These are phyloP conservation scores for Balaenoptera acutorostrata DNA, from an alignment of 2,113 vertebrate species.

Conservation along the genomic window DNA sequence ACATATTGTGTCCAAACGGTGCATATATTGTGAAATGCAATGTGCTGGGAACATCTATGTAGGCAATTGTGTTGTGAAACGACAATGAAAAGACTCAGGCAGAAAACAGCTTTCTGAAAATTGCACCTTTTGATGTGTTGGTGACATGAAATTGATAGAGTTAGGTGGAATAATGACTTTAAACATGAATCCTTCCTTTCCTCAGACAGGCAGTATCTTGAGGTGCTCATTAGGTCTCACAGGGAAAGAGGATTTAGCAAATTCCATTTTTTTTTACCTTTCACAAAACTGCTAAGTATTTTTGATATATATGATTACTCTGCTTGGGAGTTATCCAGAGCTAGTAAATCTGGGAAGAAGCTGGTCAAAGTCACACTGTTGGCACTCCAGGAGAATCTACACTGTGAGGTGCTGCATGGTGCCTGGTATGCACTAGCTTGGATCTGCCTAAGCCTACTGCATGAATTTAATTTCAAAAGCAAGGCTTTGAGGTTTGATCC, in stretches of 20 bases:
- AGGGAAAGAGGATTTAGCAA: constrained; percentile 33
- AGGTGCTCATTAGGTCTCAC: constrained; percentile 25
- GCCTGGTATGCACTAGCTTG: accelerated
- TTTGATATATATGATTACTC: not conserved
- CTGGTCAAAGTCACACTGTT: not conserved
- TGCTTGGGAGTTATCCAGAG: not conserved
- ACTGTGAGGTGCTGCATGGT: accelerated
- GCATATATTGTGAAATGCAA: constrained; percentile 22
- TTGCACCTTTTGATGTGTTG: constrained; percentile 42
- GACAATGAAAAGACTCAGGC: constrained; percentile 32
- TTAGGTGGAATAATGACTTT: constrained; percentile 47
- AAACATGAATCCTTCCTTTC: constrained; percentile 16
- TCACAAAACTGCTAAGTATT: constrained; percentile 4
- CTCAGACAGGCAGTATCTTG: not conserved
- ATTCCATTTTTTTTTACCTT: not conserved
- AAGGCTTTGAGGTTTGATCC: not conserved
- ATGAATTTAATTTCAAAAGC: constrained; percentile 18
- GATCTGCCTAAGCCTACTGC: not conserved
- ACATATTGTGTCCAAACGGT: constrained; percentile 32
- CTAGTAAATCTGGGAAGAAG: not conserved
- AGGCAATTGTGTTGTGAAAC: constrained; percentile 15
- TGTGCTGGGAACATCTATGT: not conserved
- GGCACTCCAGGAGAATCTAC: not conserved
- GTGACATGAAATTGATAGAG: constrained; percentile 51
- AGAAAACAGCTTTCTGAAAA: constrained; percentile 56